phyloP scores from a whole-genome alignment of 1,140 invertebrate species.

The Drosophila rhopaloa region DNA sequence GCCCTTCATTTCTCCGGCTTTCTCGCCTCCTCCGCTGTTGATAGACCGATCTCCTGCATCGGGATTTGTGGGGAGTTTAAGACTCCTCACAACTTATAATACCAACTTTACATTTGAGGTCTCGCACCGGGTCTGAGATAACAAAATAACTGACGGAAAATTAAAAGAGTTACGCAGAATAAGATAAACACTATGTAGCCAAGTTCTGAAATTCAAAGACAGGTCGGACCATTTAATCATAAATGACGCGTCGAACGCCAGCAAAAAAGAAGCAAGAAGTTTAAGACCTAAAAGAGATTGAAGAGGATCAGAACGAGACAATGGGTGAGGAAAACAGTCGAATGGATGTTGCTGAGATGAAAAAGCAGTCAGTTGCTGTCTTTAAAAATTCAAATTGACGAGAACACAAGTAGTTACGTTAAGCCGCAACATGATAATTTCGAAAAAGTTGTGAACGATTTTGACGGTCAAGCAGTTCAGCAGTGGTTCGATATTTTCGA shows the following conservation, averaged over 20 bases:
- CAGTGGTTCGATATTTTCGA: neutral
- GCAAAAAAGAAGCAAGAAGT: too few relatives aligned
- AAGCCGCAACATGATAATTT: conserved; percentile 1
- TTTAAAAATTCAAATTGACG: neutral
- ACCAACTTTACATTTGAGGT: too few relatives aligned
- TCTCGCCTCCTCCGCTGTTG: too few relatives aligned
- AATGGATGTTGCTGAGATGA: neutral
- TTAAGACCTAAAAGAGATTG: too few relatives aligned
- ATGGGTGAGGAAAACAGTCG: too few relatives aligned
- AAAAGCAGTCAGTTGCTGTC: neutral
- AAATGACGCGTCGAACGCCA: neutral
- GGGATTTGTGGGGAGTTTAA: too few relatives aligned
- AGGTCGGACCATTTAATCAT: too few relatives aligned
- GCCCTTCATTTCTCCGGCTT: too few relatives aligned
- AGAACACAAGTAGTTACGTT: neutral
- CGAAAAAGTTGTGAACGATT: neutral
- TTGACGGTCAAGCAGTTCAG: neutral
- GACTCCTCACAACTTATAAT: too few relatives aligned
- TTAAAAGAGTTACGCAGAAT: too few relatives aligned
- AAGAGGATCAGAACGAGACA: too few relatives aligned
- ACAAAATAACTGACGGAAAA: neutral
- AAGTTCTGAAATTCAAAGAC: neutral
- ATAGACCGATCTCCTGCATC: too few relatives aligned
- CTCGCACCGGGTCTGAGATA: neutral
- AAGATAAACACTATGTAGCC: neutral